These are phyloP conservation scores for Fratercula arctica DNA, from an alignment of 2,797 vertebrate genomes.

Conservation along the genomic window DNA sequence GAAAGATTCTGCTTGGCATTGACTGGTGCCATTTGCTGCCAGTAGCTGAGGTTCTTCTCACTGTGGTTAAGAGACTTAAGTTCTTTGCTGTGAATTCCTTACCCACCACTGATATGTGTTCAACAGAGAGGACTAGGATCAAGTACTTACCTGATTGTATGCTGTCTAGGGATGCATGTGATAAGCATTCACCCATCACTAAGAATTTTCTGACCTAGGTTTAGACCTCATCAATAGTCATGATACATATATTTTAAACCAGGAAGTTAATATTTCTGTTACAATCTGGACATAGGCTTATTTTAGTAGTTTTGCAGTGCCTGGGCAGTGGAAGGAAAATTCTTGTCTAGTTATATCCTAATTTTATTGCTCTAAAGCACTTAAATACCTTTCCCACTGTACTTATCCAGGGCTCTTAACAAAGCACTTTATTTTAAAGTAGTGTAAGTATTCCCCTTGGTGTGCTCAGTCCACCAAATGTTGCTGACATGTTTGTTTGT, in stretches of 20 bases:
- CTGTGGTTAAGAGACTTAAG: not conserved
- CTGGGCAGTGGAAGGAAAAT: not conserved
- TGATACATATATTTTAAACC: not conserved
- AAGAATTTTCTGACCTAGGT: not conserved
- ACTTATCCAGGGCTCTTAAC: not conserved
- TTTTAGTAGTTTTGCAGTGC: not conserved
- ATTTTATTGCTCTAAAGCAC: not conserved
- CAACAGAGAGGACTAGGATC: not conserved
- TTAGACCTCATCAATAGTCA: not conserved
- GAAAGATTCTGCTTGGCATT: not conserved
- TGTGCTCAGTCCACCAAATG: not conserved
- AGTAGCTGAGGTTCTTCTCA: not conserved
- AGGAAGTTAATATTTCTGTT: not conserved
- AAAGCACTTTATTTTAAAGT: not conserved
- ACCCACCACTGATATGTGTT: not conserved
- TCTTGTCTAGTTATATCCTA: not conserved
- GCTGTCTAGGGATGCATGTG: not conserved
- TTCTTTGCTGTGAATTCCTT: not conserved
- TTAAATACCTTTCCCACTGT: not conserved
- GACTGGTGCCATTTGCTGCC: not conserved
- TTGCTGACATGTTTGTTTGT: not conserved
- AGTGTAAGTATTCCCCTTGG: not conserved
- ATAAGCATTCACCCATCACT: not conserved
- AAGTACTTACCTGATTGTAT: not conserved
- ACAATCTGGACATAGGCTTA: not conserved